Evolutionary conservation across 2,888 invertebrate species (phyloP).

Genomic region (Sesamia inferens): DNA sequence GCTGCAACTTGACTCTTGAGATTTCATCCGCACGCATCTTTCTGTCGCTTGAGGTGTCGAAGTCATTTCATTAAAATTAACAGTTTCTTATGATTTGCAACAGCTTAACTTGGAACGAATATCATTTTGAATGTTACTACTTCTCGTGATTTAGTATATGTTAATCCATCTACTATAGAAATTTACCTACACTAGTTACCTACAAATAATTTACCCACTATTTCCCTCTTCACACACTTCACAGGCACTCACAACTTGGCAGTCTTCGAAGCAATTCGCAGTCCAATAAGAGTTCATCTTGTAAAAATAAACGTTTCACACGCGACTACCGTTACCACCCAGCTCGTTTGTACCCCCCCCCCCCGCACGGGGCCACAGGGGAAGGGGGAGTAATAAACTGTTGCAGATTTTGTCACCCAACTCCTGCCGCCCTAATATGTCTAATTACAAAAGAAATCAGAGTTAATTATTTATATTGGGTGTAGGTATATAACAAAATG

Average conservation of each 20-base stretch:
- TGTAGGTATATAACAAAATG: background rate
- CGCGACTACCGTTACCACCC: constrained; percentile 62
- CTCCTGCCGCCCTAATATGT: constrained; percentile 62
- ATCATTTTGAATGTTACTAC: background rate
- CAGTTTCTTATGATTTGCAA: background rate
- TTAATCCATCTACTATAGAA: background rate
- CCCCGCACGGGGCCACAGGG: constrained; percentile 1
- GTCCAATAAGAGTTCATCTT: constrained; percentile 69
- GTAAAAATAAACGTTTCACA: constrained; percentile 72
- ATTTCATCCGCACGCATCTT: background rate
- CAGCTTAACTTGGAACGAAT: background rate
- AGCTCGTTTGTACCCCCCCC: constrained; percentile 58
- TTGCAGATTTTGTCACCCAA: constrained; percentile 66
- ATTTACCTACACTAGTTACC: no score
- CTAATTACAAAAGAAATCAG: constrained; percentile 67
- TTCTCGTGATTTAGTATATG: background rate
- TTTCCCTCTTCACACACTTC: no score
- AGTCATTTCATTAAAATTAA: background rate
- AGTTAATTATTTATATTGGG: constrained; percentile 17
- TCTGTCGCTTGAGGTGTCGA: background rate
- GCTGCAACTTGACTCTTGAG: background rate
- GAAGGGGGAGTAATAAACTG: constrained; percentile 59
- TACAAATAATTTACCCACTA: no score
- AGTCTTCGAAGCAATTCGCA: constrained; percentile 37
- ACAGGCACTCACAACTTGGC: background rate